A percentile compares a stretch with the other conserved stretches of the same genome.
phyloP scores from a whole-genome alignment of 2,888 invertebrate genomes.

The Melitaea athalia region DNA sequence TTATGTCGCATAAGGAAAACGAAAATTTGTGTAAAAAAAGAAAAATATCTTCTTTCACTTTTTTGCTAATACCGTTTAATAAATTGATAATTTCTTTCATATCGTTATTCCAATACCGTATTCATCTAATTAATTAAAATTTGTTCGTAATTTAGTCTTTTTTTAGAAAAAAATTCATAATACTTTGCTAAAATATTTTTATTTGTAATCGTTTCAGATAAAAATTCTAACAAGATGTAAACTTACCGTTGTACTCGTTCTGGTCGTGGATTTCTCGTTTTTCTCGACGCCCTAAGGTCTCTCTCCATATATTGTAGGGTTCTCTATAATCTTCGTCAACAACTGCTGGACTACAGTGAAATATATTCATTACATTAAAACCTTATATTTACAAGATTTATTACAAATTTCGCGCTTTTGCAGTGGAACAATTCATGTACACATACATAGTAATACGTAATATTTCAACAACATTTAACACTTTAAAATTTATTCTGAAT shows the following conservation, averaged over 20 bases:
- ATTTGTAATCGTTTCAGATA: neutral
- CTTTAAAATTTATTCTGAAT: neutral
- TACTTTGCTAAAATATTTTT: neutral
- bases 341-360: slow-evolving; percentile 64
- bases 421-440: neutral
- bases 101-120: too few species aligned
- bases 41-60: too few species aligned
- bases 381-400: neutral
- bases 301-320: slow-evolving; percentile 77
- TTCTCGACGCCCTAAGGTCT: slow-evolving; percentile 72
- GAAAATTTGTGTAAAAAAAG: too few species aligned
- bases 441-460: too few species aligned
- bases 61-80: too few species aligned
- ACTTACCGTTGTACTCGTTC: slow-evolving; percentile 74
- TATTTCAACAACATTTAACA: too few species aligned
- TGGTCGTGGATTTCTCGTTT: slow-evolving; percentile 69
- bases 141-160: too few species aligned
- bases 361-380: neutral
- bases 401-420: neutral
- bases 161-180: too few species aligned
- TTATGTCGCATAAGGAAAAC: too few species aligned
- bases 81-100: too few species aligned
- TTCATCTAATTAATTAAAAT: too few species aligned
- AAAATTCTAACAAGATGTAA: neutral
- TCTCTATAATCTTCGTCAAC: slow-evolving; percentile 77